These are phyloP conservation scores for Chaetoderma sp. DNA, from an alignment of 2,888 invertebrate genomes.

Conservation along the genomic window DNA sequence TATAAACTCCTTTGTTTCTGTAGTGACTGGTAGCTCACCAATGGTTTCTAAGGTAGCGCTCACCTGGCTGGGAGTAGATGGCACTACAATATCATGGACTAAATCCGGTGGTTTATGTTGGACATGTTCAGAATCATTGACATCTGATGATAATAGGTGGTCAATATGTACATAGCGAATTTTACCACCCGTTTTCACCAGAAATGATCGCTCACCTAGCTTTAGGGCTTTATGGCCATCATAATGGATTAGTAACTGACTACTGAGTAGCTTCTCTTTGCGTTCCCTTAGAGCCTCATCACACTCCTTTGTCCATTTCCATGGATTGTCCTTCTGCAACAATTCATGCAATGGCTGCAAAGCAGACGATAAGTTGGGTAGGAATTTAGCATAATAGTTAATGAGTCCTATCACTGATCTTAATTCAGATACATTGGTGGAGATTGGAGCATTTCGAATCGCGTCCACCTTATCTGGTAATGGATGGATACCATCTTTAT, in stretches of 20 bases:
- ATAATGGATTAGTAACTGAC: slow-evolving; percentile 9
- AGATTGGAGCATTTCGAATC: neutral
- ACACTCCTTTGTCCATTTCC: slow-evolving; percentile 12
- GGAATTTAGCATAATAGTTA: slow-evolving; percentile 14
- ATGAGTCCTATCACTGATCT: slow-evolving; percentile 7
- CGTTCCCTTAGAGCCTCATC: slow-evolving; percentile 2
- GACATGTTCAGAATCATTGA: too few relatives aligned
- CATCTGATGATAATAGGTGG: too few relatives aligned
- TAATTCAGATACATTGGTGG: slow-evolving; percentile 5
- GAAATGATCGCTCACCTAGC: too few relatives aligned
- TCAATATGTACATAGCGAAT: too few relatives aligned
- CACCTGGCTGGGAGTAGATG: too few relatives aligned
- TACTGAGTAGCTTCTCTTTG: neutral
- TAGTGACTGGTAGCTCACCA: too few relatives aligned
- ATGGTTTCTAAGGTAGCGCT: too few relatives aligned
- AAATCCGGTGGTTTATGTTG: too few relatives aligned
- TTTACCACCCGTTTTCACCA: too few relatives aligned
- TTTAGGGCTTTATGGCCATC: neutral
- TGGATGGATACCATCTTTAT: slow-evolving; percentile 9
- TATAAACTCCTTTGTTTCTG: too few relatives aligned
- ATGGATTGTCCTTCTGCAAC: neutral
- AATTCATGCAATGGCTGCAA: slow-evolving; percentile 11
- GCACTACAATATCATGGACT: too few relatives aligned
- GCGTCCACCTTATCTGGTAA: slow-evolving; percentile 17
- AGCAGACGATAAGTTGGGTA: neutral